A percentile compares a stretch with the other conserved stretches of the same genome.
Conservation (phyloP, 1,140 invertebrate genomes). For the Mylabris phalerata region DNA sequence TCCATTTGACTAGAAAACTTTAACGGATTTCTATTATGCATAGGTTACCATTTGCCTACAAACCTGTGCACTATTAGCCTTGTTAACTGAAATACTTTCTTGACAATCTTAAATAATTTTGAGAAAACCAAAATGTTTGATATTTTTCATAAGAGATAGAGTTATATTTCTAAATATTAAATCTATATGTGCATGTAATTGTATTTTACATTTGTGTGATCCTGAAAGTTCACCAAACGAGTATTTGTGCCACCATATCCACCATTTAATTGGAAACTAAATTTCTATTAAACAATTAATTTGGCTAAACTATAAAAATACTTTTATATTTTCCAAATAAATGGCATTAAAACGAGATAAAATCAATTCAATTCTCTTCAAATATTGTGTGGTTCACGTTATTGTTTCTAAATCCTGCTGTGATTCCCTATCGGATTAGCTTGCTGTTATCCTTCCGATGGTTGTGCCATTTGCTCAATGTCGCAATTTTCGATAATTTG, state of each 20-base stretch:
- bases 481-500: not conserved
- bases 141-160: constrained; percentile 29
- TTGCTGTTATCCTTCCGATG: constrained; percentile 26
- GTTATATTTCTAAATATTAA: constrained; percentile 15
- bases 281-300: not conserved
- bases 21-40: not conserved
- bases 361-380: not conserved
- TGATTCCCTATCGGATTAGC: constrained; percentile 27
- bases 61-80: constrained; percentile 26
- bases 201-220: constrained; percentile 12
- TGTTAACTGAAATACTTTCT: constrained; percentile 27
- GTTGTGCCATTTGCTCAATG: constrained; percentile 36
- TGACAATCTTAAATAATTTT: constrained; percentile 29
- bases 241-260: not conserved
- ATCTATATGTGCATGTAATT: constrained; percentile 26
- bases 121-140: constrained; percentile 24
- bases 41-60: constrained; percentile 12
- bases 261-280: not conserved
- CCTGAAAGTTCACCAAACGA: constrained; percentile 4
- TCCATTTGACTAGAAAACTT: constrained; percentile 4
- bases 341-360: not conserved
- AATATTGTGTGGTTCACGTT: not conserved
- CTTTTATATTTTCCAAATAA: not conserved
- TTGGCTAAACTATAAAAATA: constrained; percentile 1
- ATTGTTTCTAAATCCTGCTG: constrained; percentile 8